Evolutionary conservation across 2,797 vertebrate genomes (phyloP).

Genomic region (Smutsia temminckii): DNA sequence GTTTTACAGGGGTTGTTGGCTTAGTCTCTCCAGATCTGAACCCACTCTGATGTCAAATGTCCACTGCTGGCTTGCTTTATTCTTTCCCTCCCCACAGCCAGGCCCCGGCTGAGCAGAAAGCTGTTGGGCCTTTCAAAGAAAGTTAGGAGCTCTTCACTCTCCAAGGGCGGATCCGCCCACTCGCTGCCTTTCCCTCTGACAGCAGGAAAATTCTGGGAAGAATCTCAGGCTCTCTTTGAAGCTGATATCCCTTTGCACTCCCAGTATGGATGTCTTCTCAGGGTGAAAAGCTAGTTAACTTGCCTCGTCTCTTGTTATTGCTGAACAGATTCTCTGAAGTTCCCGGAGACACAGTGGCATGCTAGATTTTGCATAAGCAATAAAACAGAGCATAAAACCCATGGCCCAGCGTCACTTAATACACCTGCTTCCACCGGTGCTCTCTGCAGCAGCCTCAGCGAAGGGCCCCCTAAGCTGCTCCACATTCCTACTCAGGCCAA

Average conservation of each 20-base stretch:
- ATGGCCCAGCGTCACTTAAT: not conserved
- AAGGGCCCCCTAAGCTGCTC: conserved; percentile 20
- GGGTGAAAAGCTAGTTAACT: not conserved
- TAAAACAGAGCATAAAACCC: conserved; percentile 24
- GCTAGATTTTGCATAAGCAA: conserved; percentile 7
- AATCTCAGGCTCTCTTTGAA: not conserved
- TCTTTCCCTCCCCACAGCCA: not conserved
- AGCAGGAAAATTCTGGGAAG: not conserved
- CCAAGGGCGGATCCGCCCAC: not conserved
- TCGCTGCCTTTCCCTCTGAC: not conserved
- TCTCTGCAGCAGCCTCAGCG: not conserved
- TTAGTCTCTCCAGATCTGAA: not conserved
- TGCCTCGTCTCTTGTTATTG: not conserved
- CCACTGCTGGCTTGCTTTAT: not conserved
- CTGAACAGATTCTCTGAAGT: conserved; percentile 28
- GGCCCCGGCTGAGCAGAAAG: not conserved
- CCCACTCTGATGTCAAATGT: not conserved
- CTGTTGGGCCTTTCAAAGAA: not conserved
- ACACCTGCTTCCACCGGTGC: not conserved
- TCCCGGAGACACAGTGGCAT: not conserved
- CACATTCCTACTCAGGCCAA: conserved; percentile 38
- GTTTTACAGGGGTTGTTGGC: not conserved
- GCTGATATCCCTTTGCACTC: not conserved
- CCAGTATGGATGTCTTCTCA: not conserved
- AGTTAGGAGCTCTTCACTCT: not conserved